phyloP scores from a whole-genome alignment of 2,797 vertebrate genomes.

The Hipposideros larvatus region DNA sequence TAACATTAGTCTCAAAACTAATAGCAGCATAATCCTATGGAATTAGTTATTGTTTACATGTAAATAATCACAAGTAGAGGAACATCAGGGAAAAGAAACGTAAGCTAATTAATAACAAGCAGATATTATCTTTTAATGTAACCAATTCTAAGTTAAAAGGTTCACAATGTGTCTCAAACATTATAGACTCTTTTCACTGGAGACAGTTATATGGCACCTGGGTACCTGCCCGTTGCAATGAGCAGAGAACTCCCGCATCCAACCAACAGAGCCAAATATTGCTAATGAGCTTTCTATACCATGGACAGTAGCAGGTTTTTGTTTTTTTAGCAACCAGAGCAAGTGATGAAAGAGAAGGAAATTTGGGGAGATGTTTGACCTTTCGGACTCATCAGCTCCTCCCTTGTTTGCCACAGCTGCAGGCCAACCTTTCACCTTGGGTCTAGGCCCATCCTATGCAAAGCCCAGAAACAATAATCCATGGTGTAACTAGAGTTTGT shows the following conservation, averaged over 20 bases:
- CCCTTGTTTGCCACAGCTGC: background rate
- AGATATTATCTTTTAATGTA: background rate
- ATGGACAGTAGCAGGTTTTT: background rate
- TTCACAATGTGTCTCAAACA: background rate
- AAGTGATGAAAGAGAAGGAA: conserved; percentile 31
- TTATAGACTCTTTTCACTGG: background rate
- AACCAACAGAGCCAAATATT: background rate
- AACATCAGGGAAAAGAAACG: background rate
- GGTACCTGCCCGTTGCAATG: background rate
- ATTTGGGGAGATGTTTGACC: background rate
- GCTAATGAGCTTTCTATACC: background rate
- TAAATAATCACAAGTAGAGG: conserved; percentile 15
- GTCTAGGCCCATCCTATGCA: background rate
- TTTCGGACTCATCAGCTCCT: conserved; percentile 12
- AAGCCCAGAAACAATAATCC: background rate
- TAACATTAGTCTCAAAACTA: background rate
- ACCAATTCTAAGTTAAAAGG: conserved; percentile 9
- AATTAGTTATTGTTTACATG: background rate
- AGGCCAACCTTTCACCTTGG: background rate
- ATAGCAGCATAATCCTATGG: background rate
- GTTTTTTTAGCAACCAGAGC: background rate
- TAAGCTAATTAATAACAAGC: background rate
- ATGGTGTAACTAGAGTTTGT: background rate
- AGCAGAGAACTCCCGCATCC: background rate
- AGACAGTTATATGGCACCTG: background rate